Evolutionary conservation across 2,797 vertebrate species (phyloP).

Genomic region (Peromyscus aztecus): DNA sequence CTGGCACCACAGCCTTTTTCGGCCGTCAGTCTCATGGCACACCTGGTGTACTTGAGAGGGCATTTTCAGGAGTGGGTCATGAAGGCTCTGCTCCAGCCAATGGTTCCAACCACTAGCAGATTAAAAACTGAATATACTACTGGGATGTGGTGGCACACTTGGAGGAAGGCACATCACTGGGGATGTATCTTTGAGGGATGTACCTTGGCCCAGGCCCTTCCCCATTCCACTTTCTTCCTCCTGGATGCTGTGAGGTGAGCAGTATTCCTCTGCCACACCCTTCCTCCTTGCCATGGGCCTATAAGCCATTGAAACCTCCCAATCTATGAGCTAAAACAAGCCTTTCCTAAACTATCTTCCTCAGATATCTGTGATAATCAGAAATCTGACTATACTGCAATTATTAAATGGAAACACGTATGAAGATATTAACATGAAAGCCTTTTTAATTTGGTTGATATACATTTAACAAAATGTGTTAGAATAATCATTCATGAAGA

Average conservation of each 20-base stretch:
- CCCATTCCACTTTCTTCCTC: not conserved
- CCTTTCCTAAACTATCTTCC: not conserved
- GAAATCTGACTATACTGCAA: not conserved
- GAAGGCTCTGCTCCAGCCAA: not conserved
- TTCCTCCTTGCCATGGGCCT: not conserved
- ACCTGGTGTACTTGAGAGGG: not conserved
- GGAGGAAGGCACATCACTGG: not conserved
- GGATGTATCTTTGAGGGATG: not conserved
- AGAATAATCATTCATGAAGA: conserved; percentile 69
- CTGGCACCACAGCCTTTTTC: too few relatives aligned
- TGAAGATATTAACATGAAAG: conserved; percentile 57
- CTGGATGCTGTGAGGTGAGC: not conserved
- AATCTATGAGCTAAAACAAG: not conserved
- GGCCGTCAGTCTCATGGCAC: too few relatives aligned
- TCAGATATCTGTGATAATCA: not conserved
- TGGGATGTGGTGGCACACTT: not conserved
- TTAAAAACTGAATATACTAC: not conserved
- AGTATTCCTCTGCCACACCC: not conserved
- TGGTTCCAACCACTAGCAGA: not conserved
- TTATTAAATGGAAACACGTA: conserved; percentile 33
- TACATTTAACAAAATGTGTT: conserved; percentile 76
- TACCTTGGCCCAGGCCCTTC: not conserved
- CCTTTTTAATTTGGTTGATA: conserved; percentile 77
- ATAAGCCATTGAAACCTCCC: not conserved
- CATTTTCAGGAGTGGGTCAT: not conserved